A percentile compares a stretch with the other conserved stretches of the same genome.
These are phyloP conservation scores for human DNA, from an alignment of 2,113 vertebrate species.

Conservation along the genomic window DNA sequence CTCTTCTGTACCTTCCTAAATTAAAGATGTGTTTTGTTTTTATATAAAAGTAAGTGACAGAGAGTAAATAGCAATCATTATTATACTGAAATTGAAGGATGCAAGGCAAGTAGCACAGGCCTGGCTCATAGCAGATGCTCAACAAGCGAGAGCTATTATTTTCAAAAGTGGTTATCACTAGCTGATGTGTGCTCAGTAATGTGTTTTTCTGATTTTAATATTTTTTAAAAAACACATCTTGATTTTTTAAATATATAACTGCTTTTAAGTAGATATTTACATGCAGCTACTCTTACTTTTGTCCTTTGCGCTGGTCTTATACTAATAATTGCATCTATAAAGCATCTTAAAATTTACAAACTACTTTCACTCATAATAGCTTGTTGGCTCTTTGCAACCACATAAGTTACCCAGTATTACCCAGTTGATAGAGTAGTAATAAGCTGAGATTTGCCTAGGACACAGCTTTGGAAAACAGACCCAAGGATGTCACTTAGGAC, in stretches of 20 bases:
- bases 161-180: not conserved
- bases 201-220: not conserved
- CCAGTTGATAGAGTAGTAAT: not conserved
- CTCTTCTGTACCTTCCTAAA: not conserved
- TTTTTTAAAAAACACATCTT: not conserved
- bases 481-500: not conserved
- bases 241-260: constrained; percentile 27
- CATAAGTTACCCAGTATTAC: not conserved
- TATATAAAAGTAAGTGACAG: not conserved
- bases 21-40: not conserved
- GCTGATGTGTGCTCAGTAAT: not conserved
- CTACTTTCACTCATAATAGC: not conserved
- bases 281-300: not conserved
- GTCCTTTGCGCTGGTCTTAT: not conserved
- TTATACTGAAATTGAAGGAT: not conserved
- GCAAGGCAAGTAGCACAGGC: not conserved
- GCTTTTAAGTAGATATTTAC: not conserved
- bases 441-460: not conserved
- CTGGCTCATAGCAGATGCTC: not conserved
- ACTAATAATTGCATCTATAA: not conserved
- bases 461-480: not conserved
- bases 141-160: not conserved
- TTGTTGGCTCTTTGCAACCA: not conserved
- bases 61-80: not conserved
- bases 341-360: not conserved